These are phyloP conservation scores for Leucophenga montana DNA, from an alignment of 2,888 invertebrate genomes.

Conservation along the genomic window DNA sequence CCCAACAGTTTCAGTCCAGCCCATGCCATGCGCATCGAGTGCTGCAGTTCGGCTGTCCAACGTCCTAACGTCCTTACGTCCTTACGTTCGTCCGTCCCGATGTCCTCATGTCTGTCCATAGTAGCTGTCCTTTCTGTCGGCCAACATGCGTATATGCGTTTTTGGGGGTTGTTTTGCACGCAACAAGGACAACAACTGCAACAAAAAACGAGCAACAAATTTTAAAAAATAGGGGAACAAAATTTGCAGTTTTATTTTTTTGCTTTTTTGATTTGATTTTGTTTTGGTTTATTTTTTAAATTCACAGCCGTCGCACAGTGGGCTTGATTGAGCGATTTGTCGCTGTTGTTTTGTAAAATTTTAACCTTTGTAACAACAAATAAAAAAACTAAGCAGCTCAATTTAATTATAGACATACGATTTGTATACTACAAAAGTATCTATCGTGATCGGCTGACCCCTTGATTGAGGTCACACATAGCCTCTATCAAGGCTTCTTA, in stretches of 20 bases:
- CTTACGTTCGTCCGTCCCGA: slow-evolving; percentile 28
- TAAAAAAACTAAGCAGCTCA: too few relatives aligned
- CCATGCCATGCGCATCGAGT: background rate
- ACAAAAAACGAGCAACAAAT: slow-evolving; percentile 45
- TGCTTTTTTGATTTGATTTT: slow-evolving; percentile 38
- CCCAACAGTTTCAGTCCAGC: background rate
- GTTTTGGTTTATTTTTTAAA: slow-evolving; percentile 19
- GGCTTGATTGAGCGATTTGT: background rate
- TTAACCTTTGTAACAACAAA: too few relatives aligned
- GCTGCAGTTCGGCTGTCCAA: slow-evolving; percentile 39
- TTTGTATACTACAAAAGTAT: too few relatives aligned
- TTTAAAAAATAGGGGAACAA: slow-evolving; percentile 67
- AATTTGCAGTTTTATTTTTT: slow-evolving; percentile 55
- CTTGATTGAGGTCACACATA: too few relatives aligned
- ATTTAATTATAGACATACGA: too few relatives aligned
- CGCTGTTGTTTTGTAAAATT: background rate
- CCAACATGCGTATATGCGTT: slow-evolving; percentile 31
- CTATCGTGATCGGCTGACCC: too few relatives aligned
- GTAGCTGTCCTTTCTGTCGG: slow-evolving; percentile 31
- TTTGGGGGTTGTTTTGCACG: slow-evolving; percentile 61
- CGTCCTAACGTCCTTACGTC: slow-evolving; percentile 32
- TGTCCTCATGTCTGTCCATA: slow-evolving; percentile 24
- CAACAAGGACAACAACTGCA: slow-evolving; percentile 17
- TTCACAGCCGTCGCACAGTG: slow-evolving; percentile 14
- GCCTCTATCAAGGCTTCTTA: too few relatives aligned